Conservation (phyloP, 2,113 vertebrate genomes). For the Sorex araneus region DNA sequence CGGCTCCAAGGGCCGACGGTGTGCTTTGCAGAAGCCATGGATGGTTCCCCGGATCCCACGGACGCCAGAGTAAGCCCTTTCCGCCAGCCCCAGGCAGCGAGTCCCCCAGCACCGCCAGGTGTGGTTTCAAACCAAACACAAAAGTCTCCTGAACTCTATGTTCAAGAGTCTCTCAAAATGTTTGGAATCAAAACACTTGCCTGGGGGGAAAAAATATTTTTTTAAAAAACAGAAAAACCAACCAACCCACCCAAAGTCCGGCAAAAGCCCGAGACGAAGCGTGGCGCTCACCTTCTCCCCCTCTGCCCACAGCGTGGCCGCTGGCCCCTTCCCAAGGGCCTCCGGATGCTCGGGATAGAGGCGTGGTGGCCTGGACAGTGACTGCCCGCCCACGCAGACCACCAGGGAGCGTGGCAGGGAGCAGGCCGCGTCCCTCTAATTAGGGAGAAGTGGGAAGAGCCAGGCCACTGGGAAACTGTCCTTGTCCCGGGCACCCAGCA, state of each 20-base stretch:
- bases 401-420: background rate
- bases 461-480: background rate
- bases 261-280: background rate
- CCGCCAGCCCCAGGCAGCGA: background rate
- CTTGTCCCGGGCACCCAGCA: background rate
- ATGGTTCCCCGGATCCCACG: too few relatives aligned
- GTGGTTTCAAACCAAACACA: too few relatives aligned
- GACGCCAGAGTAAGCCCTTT: too few relatives aligned
- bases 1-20: background rate
- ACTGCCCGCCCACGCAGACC: background rate
- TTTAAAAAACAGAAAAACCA: background rate
- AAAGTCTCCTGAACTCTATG: background rate
- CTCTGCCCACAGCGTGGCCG: background rate
- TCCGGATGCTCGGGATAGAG: background rate
- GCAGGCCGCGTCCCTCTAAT: background rate
- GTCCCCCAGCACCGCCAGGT: background rate
- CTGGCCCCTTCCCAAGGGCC: background rate
- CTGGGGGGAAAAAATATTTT: background rate
- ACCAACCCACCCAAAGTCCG: too few relatives aligned
- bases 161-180: background rate
- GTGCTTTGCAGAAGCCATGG: too few relatives aligned
- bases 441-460: background rate
- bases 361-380: background rate
- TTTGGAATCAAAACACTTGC: background rate
- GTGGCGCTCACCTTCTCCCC: background rate